These are phyloP conservation scores for Netelia virgata DNA, from an alignment of 2,888 invertebrate genomes.

Conservation along the genomic window DNA sequence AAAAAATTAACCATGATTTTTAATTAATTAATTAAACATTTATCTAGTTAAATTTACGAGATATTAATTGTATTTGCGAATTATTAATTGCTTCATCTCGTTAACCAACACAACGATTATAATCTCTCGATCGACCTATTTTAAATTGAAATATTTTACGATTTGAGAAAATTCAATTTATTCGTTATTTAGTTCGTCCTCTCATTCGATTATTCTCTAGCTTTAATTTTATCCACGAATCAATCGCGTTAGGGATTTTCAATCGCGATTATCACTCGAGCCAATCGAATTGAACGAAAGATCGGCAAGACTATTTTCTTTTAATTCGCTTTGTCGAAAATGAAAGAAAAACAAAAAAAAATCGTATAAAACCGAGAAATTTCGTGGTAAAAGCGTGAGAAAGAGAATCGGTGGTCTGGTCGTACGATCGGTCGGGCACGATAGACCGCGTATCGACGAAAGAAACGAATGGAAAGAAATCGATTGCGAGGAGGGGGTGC, in stretches of 20 bases:
- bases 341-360: slow-evolving; percentile 35
- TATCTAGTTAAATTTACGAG: too few relatives aligned
- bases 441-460: slow-evolving; percentile 67
- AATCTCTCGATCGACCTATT: not conserved
- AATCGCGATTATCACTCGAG: slow-evolving; percentile 47
- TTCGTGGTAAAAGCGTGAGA: slow-evolving; percentile 44
- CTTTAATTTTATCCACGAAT: not conserved
- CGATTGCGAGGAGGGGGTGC: slow-evolving; percentile 58
- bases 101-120: not conserved
- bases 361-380: not conserved
- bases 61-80: too few relatives aligned
- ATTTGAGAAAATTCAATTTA: not conserved
- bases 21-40: too few relatives aligned
- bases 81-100: too few relatives aligned
- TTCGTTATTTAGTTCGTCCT: too few relatives aligned
- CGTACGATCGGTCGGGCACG: slow-evolving; percentile 63
- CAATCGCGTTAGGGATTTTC: slow-evolving; percentile 28
- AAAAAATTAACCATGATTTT: too few relatives aligned
- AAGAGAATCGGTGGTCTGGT: slow-evolving; percentile 52
- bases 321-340: slow-evolving; percentile 69
- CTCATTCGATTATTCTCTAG: too few relatives aligned
- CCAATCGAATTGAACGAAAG: slow-evolving; percentile 45
- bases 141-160: not conserved
- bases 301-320: slow-evolving; percentile 10
- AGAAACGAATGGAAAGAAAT: slow-evolving; percentile 70